Base-by-base conservation (phyloP, 2,113 vertebrate species). In the Perca fluviatilis region DNA sequence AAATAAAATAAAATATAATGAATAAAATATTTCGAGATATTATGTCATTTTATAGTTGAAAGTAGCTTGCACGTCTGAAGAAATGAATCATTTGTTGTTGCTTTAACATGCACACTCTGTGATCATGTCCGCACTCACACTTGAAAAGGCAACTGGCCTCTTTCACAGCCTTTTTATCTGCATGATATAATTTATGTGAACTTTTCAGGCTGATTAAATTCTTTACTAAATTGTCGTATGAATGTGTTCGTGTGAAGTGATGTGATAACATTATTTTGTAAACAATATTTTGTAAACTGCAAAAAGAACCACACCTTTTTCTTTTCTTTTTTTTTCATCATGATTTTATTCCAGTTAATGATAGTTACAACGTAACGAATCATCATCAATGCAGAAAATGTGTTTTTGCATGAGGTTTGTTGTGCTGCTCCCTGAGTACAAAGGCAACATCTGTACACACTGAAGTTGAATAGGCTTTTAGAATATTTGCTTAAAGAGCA, bases 401-500 rank as follows among this genome's bases (percentile, higher is more conserved):
- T 18, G 5, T 53, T 61, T 71, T 2, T 57, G 27, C 40, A 46
- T 77, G 40, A 15, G 53, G 50, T 14, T 36, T 68, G 66, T 77
- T 58, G 13, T 67, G 54, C 33, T 51, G 5, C 25, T 69, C 14
- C 36, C 21, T 14, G 53, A 73, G 71, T 43, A 16, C 53, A 64
- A 1, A 21, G 21, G 7, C 67, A 73, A 66, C 49, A 64, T 74
- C 33, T 61, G 46, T 78, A 69, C 43, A 72, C 36, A 27, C 14
- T 72, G 27, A 68, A 60, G 57, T 62, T 76, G 58, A 63, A 65
- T 43, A 69, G 5, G 27, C 53, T 61, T 70, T 80, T 61, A 51
- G 46, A 71, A 18, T 49, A 62, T 84, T 77, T 64, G 15, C 57
- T 57, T 62, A 27, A 75, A 80, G 57, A 79, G 65, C 76, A 66